These are phyloP conservation scores for Strix aluco DNA, from an alignment of 2,113 vertebrate species.

Conservation along the genomic window DNA sequence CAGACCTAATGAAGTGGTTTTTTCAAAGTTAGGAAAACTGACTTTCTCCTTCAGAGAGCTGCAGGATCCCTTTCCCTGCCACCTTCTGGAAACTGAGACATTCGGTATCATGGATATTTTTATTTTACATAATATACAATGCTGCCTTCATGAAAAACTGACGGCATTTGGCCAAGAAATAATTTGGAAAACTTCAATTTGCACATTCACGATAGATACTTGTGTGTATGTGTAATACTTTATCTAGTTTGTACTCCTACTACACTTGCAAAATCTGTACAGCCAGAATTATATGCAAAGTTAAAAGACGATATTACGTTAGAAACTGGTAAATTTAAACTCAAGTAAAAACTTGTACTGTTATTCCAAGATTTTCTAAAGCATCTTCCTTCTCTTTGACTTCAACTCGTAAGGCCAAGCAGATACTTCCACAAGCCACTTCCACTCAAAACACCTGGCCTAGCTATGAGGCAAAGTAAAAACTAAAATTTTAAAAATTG, in stretches of 20 bases:
- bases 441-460: background rate
- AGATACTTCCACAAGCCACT: background rate
- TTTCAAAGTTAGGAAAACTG: background rate
- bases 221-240: accelerated
- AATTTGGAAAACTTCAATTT: background rate
- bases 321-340: background rate
- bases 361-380: background rate
- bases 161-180: background rate
- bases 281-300: background rate
- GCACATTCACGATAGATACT: background rate
- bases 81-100: background rate
- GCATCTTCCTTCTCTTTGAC: background rate
- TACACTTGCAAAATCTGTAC: background rate
- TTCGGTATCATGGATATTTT: background rate
- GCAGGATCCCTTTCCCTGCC: background rate
- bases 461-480: accelerated
- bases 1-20: background rate
- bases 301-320: background rate
- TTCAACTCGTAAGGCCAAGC: background rate
- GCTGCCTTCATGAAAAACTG: background rate
- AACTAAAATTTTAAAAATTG: background rate
- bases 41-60: background rate
- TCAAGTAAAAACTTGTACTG: background rate
- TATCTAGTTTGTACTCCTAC: no score
- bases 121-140: accelerated